Evolutionary conservation across 1,140 invertebrate genomes (phyloP).

Genomic region (Panagrolaimus sp.): DNA sequence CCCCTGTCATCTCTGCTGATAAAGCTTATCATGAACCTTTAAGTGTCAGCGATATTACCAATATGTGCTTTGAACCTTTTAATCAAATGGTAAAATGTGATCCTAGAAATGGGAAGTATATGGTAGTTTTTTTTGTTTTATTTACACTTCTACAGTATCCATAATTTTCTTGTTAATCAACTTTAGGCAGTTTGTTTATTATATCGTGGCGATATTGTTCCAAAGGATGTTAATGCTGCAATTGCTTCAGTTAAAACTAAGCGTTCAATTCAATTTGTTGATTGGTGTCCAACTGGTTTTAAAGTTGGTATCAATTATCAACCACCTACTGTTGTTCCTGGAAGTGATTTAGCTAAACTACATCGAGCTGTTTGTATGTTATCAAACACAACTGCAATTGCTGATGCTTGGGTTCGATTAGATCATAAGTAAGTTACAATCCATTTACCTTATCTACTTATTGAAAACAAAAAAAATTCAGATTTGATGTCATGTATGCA

Average conservation of each 20-base stretch:
- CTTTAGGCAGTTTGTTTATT: conserved; percentile 70
- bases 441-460: too few species aligned
- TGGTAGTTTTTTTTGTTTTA: conserved; percentile 59
- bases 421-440: conserved; percentile 62
- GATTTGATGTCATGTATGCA: conserved; percentile 65
- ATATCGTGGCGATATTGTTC: conserved; percentile 71
- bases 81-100: conserved; percentile 76
- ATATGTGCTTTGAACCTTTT: conserved; percentile 73
- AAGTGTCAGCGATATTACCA: conserved; percentile 73
- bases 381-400: conserved; percentile 72
- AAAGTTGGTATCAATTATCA: conserved; percentile 59
- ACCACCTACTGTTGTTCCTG: conserved; percentile 55
- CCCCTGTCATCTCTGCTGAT: conserved; percentile 63
- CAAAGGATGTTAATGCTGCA: conserved; percentile 65
- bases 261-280: conserved; percentile 51
- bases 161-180: too few species aligned
- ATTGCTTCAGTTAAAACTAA: conserved; percentile 61
- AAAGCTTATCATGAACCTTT: conserved; percentile 73
- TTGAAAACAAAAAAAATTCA: not conserved
- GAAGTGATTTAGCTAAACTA: conserved; percentile 55
- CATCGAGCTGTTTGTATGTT: conserved; percentile 67
- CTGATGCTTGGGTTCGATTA: conserved; percentile 70
- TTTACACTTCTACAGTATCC: too few species aligned
- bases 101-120: conserved; percentile 62
- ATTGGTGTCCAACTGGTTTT: conserved; percentile 57